A percentile compares a stretch with the other conserved stretches of the same genome.
These are phyloP conservation scores for Sphenopsis melanotis DNA, from an alignment of 2,797 vertebrate species.

Conservation along the genomic window DNA sequence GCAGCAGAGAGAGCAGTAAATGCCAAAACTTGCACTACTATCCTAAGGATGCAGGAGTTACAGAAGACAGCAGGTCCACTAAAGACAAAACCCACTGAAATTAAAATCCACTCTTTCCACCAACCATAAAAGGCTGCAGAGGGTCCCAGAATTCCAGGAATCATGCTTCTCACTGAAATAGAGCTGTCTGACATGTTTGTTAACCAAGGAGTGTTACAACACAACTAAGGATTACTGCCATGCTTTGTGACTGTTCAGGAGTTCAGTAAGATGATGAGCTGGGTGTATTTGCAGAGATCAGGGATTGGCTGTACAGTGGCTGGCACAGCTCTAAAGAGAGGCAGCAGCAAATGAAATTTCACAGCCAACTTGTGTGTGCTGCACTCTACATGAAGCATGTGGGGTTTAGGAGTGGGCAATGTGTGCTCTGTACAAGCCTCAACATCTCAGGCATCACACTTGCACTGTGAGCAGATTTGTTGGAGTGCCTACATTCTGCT, in stretches of 20 bases:
- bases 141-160: neutral
- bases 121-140: neutral
- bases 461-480: neutral
- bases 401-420: neutral
- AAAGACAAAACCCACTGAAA: neutral
- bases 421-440: neutral
- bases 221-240: neutral
- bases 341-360: neutral
- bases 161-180: neutral
- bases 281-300: neutral
- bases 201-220: neutral
- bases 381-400: neutral
- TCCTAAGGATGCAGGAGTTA: neutral
- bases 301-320: neutral
- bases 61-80: neutral
- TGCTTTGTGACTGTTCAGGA: neutral
- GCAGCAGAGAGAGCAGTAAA: neutral
- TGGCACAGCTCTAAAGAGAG: neutral
- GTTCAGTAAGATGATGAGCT: neutral
- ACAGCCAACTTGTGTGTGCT: neutral
- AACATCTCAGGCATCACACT: neutral
- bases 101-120: neutral
- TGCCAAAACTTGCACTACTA: neutral
- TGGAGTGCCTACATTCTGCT: neutral
- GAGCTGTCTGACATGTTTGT: neutral